Conservation (phyloP, 1,140 invertebrate genomes). For the Tetramorium alpestre region DNA sequence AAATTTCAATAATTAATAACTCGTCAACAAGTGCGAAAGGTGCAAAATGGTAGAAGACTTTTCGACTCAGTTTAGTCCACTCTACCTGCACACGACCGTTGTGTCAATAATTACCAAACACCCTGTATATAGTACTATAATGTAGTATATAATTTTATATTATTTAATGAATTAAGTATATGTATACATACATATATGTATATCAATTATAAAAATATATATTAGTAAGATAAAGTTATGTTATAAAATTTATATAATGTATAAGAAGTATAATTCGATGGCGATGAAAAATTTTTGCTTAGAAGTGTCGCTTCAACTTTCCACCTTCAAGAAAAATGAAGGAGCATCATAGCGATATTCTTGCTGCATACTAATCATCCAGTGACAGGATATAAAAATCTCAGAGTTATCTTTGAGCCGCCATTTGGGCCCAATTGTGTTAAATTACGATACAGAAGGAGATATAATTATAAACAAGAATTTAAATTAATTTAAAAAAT, state of each 20-base stretch:
- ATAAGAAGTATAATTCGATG: background rate
- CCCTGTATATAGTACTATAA: background rate
- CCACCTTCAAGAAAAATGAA: slow-evolving; percentile 37
- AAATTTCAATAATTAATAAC: too few species aligned
- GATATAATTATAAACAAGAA: background rate
- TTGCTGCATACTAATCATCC: slow-evolving; percentile 37
- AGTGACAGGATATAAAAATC: slow-evolving; percentile 21
- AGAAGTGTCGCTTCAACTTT: slow-evolving; percentile 31
- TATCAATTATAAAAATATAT: background rate
- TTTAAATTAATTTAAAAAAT: background rate
- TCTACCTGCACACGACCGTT: too few species aligned
- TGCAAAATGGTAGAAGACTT: too few species aligned
- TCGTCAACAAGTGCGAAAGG: too few species aligned
- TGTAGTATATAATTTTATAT: background rate
- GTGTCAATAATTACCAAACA: too few species aligned
- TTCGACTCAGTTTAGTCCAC: too few species aligned
- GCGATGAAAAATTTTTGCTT: slow-evolving; percentile 10
- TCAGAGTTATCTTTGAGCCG: background rate
- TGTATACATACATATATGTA: too few species aligned
- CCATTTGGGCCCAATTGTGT: background rate
- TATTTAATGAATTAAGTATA: background rate
- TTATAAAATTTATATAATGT: slow-evolving; percentile 20
- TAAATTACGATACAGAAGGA: background rate
- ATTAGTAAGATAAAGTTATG: background rate
- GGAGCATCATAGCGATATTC: slow-evolving; percentile 20